phyloP scores from a whole-genome alignment of 2,888 invertebrate genomes.

The Eupsilia transversa region DNA sequence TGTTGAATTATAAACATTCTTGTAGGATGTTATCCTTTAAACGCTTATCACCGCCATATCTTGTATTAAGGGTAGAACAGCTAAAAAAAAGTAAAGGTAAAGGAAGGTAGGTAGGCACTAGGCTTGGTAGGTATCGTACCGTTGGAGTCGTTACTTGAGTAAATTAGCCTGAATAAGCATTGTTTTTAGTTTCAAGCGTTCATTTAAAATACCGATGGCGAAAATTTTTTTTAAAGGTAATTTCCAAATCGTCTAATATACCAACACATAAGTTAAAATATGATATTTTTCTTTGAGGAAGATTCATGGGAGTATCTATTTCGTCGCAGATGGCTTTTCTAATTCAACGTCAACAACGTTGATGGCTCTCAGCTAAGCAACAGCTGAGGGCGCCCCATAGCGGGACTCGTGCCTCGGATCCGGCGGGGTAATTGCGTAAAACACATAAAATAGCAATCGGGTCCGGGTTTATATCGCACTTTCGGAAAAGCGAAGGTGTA shows the following conservation, averaged over 20 bases:
- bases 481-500: not conserved
- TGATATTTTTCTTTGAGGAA: not conserved
- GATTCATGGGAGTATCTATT: conserved; percentile 5
- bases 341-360: conserved; percentile 23
- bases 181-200: too few relatives aligned
- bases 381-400: conserved; percentile 12
- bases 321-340: conserved; percentile 28
- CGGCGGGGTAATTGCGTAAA: too few relatives aligned
- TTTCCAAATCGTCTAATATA: not conserved
- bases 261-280: not conserved
- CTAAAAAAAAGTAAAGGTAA: not conserved
- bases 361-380: conserved; percentile 4
- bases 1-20: too few relatives aligned
- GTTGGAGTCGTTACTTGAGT: too few relatives aligned
- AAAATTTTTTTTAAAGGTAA: too few relatives aligned
- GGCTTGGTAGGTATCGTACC: too few relatives aligned
- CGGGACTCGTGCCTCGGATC: not conserved
- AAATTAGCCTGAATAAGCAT: too few relatives aligned
- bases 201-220: too few relatives aligned
- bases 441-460: too few relatives aligned
- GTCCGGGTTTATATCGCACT: not conserved
- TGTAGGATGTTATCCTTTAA: too few relatives aligned
- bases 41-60: too few relatives aligned
- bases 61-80: not conserved
- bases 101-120: too few relatives aligned